Evolutionary conservation across 2,888 invertebrate genomes (phyloP).

Genomic region (Hemithea aestivaria): DNA sequence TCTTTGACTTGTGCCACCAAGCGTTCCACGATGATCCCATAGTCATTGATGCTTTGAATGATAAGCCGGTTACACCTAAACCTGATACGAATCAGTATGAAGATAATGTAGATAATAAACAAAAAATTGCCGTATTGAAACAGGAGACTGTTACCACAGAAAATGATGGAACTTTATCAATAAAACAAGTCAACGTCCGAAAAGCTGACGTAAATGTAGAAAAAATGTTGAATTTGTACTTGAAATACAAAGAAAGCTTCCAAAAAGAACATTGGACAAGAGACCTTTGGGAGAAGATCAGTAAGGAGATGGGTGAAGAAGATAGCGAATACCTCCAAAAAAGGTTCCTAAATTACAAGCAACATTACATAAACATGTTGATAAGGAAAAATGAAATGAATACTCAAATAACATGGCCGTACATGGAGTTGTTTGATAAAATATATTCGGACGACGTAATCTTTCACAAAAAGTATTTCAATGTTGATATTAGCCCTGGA

Average conservation of each 20-base stretch:
- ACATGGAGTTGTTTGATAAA: conserved; percentile 57
- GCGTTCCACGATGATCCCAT: conserved; percentile 54
- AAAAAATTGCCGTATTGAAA: conserved; percentile 11
- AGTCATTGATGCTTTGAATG: background rate
- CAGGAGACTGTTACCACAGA: conserved; percentile 9
- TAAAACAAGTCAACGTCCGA: conserved; percentile 26
- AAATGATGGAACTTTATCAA: conserved; percentile 31
- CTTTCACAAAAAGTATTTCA: conserved; percentile 47
- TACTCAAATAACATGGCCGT: conserved; percentile 54
- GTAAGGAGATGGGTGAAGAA: conserved; percentile 55
- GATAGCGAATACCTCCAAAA: conserved; percentile 66
- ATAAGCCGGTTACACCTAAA: background rate
- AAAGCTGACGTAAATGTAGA: conserved; percentile 51
- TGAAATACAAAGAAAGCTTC: conserved; percentile 52
- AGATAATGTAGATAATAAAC: background rate
- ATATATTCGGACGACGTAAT: conserved; percentile 56
- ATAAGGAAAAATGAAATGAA: conserved; percentile 45
- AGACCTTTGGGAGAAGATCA: conserved; percentile 62
- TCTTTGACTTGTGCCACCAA: conserved; percentile 53
- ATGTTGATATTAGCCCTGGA: conserved; percentile 16
- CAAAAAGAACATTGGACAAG: conserved; percentile 47
- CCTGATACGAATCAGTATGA: background rate
- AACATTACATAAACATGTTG: conserved; percentile 59
- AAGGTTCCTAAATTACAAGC: conserved; percentile 63
- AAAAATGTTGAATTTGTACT: conserved; percentile 53